Evolutionary conservation across 2,113 vertebrate genomes (phyloP).

Genomic region (Charina bottae): DNA sequence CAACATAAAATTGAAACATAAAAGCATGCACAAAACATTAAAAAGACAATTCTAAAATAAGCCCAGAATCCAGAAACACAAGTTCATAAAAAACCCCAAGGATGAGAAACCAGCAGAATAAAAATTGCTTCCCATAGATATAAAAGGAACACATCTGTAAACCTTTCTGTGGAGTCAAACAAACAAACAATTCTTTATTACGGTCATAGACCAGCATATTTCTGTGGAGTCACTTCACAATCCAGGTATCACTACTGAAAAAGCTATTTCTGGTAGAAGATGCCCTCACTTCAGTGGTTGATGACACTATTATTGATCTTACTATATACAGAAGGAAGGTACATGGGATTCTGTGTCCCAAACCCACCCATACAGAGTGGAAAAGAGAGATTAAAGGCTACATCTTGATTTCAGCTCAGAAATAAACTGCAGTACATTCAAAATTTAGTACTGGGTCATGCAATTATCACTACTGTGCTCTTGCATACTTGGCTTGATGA

Average conservation of each 20-base stretch:
- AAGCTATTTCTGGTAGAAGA: neutral
- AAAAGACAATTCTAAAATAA: neutral
- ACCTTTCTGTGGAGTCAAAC: neutral
- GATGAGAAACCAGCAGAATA: neutral
- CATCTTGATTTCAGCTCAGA: neutral
- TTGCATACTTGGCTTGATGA: neutral
- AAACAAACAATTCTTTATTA: too few relatives aligned
- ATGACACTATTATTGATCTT: neutral
- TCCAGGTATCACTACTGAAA: neutral
- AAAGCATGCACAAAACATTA: neutral
- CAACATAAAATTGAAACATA: neutral
- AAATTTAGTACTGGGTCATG: neutral
- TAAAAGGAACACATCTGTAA: neutral
- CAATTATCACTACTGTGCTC: neutral
- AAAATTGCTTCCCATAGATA: neutral
- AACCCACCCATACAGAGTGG: neutral
- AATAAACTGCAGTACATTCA: neutral
- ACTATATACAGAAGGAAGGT: neutral
- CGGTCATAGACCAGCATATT: too few relatives aligned
- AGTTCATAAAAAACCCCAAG: neutral
- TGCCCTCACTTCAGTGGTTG: neutral
- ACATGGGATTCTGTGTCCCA: neutral
- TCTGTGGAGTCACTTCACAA: neutral
- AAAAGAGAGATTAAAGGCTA: neutral
- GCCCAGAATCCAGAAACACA: neutral